These are phyloP conservation scores for Acyrthosiphon pisum DNA, from an alignment of 1,140 invertebrate species.

Conservation along the genomic window DNA sequence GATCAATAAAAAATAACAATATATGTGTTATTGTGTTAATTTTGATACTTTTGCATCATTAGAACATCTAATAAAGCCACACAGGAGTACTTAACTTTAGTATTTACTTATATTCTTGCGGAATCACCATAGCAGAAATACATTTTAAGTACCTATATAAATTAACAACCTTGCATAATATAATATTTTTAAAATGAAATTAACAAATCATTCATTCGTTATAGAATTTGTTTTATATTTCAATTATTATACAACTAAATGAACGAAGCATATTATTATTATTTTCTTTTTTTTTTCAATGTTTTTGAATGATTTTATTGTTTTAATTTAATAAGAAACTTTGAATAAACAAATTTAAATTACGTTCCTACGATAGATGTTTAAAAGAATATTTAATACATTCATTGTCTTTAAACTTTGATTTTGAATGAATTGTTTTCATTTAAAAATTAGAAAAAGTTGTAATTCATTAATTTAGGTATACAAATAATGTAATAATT, in stretches of 20 bases:
- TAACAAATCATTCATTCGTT: neutral
- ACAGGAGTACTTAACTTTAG: too few relatives aligned
- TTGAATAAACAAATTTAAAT: neutral
- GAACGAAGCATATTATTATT: neutral
- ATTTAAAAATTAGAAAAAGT: too few relatives aligned
- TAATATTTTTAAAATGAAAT: neutral
- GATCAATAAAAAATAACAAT: too few relatives aligned
- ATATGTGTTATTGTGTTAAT: neutral
- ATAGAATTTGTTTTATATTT: neutral
- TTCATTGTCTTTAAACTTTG: neutral
- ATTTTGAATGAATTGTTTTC: too few relatives aligned
- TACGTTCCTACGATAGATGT: neutral
- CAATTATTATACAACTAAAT: neutral
- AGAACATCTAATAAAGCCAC: neutral
- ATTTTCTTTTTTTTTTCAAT: neutral
- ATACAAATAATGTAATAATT: too few relatives aligned
- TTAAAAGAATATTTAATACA: neutral
- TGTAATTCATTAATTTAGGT: too few relatives aligned
- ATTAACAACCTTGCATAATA: neutral
- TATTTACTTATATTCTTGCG: neutral
- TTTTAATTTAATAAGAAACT: neutral
- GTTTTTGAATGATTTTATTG: neutral
- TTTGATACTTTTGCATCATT: neutral
- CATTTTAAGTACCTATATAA: neutral
- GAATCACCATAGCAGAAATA: neutral